Conservation (phyloP, 1,140 invertebrate species). For the Prorops nasuta region DNA sequence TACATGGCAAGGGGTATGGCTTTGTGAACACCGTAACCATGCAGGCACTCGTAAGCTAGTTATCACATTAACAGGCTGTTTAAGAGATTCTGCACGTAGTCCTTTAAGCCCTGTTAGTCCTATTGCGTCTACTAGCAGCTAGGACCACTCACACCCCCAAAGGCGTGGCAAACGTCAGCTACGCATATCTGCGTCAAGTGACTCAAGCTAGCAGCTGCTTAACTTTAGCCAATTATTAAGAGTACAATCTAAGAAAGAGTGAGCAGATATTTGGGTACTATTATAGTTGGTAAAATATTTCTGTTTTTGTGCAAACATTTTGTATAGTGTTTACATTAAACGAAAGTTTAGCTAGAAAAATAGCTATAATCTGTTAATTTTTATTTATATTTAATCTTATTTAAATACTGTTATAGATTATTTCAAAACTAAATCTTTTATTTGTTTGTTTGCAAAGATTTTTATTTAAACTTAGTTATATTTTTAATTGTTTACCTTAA, state of each 20-base stretch:
- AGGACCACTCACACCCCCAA: slow-evolving; percentile 61
- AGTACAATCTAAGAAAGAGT: slow-evolving; percentile 40
- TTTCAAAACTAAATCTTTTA: slow-evolving; percentile 1
- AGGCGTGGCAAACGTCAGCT: slow-evolving; percentile 52
- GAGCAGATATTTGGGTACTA: slow-evolving; percentile 31
- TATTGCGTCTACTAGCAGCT: slow-evolving; percentile 86
- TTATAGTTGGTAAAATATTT: too few species aligned
- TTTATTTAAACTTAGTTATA: background rate
- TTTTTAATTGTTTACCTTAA: background rate
- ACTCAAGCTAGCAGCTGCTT: slow-evolving; percentile 54
- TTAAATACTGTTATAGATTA: slow-evolving; percentile 4
- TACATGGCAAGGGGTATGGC: slow-evolving; percentile 97
- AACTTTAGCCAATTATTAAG: slow-evolving; percentile 42
- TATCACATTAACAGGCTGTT: slow-evolving; percentile 86
- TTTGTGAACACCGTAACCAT: slow-evolving; percentile 95
- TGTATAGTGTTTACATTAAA: too few species aligned
- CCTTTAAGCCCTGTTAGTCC: slow-evolving; percentile 80
- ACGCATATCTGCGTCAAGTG: slow-evolving; percentile 52
- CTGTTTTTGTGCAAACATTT: too few species aligned
- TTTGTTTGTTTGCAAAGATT: background rate
- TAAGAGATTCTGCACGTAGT: slow-evolving; percentile 77
- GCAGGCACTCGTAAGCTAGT: slow-evolving; percentile 90
- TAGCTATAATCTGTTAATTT: background rate
- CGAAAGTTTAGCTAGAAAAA: background rate
- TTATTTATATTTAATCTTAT: slow-evolving; percentile 2